phyloP scores from a whole-genome alignment of 2,797 vertebrate species.

The Macropus fuliginosus region DNA sequence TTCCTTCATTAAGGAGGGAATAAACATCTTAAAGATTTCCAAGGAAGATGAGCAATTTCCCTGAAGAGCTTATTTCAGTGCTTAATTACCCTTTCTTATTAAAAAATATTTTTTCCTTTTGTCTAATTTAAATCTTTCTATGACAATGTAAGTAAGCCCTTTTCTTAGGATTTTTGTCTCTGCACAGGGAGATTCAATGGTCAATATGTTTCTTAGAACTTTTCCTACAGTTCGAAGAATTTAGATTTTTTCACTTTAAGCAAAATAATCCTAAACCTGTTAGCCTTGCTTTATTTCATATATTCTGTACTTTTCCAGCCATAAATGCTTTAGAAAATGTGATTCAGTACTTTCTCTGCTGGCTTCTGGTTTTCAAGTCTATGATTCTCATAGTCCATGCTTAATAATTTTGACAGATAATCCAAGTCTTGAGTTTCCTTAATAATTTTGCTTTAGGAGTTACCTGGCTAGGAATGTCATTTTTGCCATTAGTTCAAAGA shows the following conservation, averaged over 20 bases:
- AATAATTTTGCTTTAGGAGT: background rate
- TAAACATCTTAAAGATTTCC: background rate
- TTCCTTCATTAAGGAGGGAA: background rate
- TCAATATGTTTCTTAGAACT: background rate
- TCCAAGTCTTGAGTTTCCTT: background rate
- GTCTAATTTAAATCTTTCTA: background rate
- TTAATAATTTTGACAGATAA: background rate
- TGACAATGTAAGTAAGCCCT: background rate
- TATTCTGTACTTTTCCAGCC: background rate
- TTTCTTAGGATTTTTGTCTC: background rate
- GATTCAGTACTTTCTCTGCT: background rate
- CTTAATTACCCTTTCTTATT: background rate
- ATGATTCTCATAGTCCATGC: background rate
- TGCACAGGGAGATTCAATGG: background rate
- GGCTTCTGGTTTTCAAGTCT: background rate
- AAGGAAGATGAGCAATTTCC: background rate
- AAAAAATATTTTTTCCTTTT: background rate
- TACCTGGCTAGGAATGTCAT: background rate
- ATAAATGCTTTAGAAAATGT: background rate
- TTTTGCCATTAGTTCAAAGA: background rate
- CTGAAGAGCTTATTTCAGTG: background rate
- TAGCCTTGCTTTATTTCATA: background rate
- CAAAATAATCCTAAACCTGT: background rate
- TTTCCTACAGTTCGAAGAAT: background rate
- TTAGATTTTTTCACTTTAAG: background rate